Base-by-base conservation (phyloP, 1,140 invertebrate genomes). In the Saccostrea glomerata region DNA sequence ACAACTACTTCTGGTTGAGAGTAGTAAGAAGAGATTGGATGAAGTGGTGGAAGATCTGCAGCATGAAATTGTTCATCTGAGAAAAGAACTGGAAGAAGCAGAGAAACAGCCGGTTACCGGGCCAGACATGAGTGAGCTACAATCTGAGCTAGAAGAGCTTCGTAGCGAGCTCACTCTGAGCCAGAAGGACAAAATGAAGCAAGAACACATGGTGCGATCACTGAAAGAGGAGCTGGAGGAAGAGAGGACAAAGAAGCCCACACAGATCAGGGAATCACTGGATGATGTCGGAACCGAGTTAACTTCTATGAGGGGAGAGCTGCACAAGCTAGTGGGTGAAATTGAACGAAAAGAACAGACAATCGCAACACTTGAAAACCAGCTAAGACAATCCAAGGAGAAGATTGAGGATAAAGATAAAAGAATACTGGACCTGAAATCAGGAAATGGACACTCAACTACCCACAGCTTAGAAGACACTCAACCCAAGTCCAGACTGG, bases 231-330 rank as follows among this genome's bases (percentile, higher is more conserved):
- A 77, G 36, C 70, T 77, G 11, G 70, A 77, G 36, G 70, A 77
- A 25, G 70, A 77, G 70, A 77, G 70, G 25, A 77, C 70, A 25
- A 77, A 77, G 30, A 77, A 77, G 70, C 70, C 70, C 11, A 77
- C 70, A 36, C 70, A 77, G 70, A 77, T 77, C 2, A 77, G 70
- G 93, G 91, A 94, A 88, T 93, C 91, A 12, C 84, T 93, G n/a
- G 93, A 93, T 86, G 93, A 94, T 90, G 93, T 92, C 9, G 92
- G 92, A 25, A 90, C 91, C 40, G 93, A 94, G 55, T 86, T 94
- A 20, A 91, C 90, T 15, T 90, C 93, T 86, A 92, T 94, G 92
- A 89, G 91, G 55, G 90, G 89, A 73, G 92, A 94, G 85, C 88
- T 94, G 7, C 93, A 94, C 58, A 91, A 93, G 63, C 90, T 94